A percentile compares a stretch with the other conserved stretches of the same genome.
These are phyloP conservation scores for Abscondita cerata DNA, from an alignment of 2,888 invertebrate species.

Conservation along the genomic window DNA sequence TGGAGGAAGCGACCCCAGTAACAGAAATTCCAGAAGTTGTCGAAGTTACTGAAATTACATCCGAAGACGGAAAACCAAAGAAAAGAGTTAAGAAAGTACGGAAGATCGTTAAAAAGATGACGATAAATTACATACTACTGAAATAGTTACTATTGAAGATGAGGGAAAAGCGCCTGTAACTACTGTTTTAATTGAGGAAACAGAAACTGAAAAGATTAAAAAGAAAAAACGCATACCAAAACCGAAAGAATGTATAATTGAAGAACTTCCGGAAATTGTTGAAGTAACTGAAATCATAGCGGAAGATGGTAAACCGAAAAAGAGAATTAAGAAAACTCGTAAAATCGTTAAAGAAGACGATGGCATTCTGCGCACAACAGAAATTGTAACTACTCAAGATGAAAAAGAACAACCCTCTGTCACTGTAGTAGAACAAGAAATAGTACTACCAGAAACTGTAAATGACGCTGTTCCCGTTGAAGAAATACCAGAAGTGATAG, in stretches of 20 bases:
- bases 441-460: conserved; percentile 39
- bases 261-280: conserved; percentile 49
- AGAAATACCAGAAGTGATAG: conserved; percentile 43
- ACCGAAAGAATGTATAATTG: conserved; percentile 28
- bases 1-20: conserved; percentile 34
- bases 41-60: conserved; percentile 45
- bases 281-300: conserved; percentile 45
- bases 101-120: conserved; percentile 39
- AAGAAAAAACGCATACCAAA: conserved; percentile 39
- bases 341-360: conserved; percentile 27
- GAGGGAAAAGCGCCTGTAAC: conserved; percentile 39
- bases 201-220: conserved; percentile 39
- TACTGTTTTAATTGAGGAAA: conserved; percentile 54
- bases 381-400: conserved; percentile 39
- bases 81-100: conserved; percentile 44
- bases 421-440: conserved; percentile 42
- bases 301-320: background rate
- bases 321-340: conserved; percentile 2
- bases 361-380: conserved; percentile 40
- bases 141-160: conserved; percentile 46
- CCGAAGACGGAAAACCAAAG: conserved; percentile 47
- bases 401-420: conserved; percentile 35
- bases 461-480: conserved; percentile 26
- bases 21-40: conserved; percentile 44
- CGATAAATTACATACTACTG: conserved; percentile 43